phyloP scores from a whole-genome alignment of 2,888 invertebrate species.

The Apodemia mormo region DNA sequence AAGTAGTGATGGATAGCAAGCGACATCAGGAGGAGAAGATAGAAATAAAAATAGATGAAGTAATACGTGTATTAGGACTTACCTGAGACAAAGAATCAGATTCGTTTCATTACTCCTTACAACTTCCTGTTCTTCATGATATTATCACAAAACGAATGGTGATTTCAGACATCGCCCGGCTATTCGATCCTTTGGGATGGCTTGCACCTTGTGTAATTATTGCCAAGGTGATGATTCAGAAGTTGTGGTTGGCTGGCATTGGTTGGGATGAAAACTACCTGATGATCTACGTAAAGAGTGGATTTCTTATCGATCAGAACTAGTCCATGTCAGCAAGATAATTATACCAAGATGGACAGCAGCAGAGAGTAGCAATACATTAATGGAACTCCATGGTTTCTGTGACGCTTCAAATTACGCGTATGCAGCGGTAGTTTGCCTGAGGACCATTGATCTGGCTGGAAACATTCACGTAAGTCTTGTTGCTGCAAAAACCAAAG shows the following conservation, averaged over 20 bases:
- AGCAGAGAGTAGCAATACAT: background rate
- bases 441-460: conserved; percentile 20
- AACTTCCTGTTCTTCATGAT: conserved; percentile 22
- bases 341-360: conserved; percentile 34
- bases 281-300: conserved; percentile 28
- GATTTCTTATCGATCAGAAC: conserved; percentile 26
- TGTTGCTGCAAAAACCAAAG: conserved; percentile 36
- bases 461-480: conserved; percentile 24
- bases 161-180: conserved; percentile 37
- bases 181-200: conserved; percentile 44
- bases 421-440: conserved; percentile 36
- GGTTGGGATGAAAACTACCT: conserved; percentile 36
- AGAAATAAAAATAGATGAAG: background rate
- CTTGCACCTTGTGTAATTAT: conserved; percentile 36
- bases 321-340: conserved; percentile 24
- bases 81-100: conserved; percentile 38
- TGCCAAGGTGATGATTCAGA: conserved; percentile 38
- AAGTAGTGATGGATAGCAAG: background rate
- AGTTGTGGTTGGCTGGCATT: conserved; percentile 33
- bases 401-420: conserved; percentile 36
- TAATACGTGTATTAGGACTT: conserved; percentile 37
- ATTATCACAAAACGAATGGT: conserved; percentile 37
- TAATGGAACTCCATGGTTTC: conserved; percentile 35
- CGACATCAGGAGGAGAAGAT: background rate
- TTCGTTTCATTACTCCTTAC: conserved; percentile 36